phyloP scores from a whole-genome alignment of 2,113 vertebrate genomes.

The Dendropsophus ebraccatus region DNA sequence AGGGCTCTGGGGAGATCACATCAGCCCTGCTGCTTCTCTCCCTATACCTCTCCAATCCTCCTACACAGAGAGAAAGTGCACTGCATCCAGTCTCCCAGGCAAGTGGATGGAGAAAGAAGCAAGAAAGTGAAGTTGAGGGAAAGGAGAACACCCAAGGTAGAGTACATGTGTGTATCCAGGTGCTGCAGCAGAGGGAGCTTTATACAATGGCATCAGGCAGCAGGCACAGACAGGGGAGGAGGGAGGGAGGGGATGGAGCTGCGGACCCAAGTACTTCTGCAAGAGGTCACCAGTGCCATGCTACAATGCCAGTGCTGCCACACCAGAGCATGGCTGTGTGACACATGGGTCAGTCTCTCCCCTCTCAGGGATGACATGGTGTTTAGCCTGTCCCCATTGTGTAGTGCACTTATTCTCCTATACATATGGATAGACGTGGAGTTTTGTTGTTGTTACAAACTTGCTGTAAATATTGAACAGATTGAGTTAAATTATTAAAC shows the following conservation, averaged over 20 bases:
- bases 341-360: background rate
- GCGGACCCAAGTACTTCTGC: background rate
- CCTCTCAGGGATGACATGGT: background rate
- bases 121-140: conserved; percentile 55
- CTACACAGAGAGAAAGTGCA: conserved; percentile 21
- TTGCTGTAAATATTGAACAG: too few relatives aligned
- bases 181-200: conserved; percentile 27
- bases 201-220: background rate
- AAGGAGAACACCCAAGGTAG: conserved; percentile 47
- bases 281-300: background rate
- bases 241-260: background rate
- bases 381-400: background rate
- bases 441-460: background rate
- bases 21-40: conserved; percentile 10
- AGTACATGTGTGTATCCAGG: conserved; percentile 34
- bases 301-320: too few relatives aligned
- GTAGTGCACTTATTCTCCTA: too few relatives aligned
- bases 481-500: too few relatives aligned
- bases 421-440: background rate
- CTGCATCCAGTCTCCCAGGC: background rate
- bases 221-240: background rate
- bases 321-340: background rate
- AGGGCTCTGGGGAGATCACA: conserved; percentile 26
- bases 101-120: conserved; percentile 54
- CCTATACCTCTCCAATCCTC: background rate